Evolutionary conservation across 2,113 vertebrate genomes (phyloP).

Genomic region (Corythoichthys haematopterus): DNA sequence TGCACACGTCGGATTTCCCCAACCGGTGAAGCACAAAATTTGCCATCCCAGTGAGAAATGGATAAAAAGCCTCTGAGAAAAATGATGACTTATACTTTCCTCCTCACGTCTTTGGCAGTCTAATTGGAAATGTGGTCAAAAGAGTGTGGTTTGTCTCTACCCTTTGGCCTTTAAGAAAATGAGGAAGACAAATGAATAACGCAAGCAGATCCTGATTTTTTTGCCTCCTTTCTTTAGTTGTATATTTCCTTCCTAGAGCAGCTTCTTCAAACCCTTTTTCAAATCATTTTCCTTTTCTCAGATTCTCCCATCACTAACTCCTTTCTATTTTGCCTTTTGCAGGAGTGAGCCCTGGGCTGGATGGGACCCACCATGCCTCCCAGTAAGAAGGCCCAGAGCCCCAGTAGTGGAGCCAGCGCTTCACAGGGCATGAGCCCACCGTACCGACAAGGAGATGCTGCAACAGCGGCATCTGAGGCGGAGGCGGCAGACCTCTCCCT

Average conservation of each 20-base stretch:
- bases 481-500: slow-evolving; percentile 88
- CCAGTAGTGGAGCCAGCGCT: slow-evolving; percentile 85
- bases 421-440: slow-evolving; percentile 86
- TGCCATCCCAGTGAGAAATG: slow-evolving; percentile 43
- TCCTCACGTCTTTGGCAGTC: slow-evolving; percentile 26
- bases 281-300: neutral
- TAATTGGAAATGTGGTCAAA: slow-evolving; percentile 51
- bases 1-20: slow-evolving; percentile 52
- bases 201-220: slow-evolving; percentile 34
- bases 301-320: neutral
- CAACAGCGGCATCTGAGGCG: slow-evolving; percentile 77
- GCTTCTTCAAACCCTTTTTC: neutral
- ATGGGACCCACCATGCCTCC: slow-evolving; percentile 99
- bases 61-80: slow-evolving; percentile 38
- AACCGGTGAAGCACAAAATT: slow-evolving; percentile 59
- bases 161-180: slow-evolving; percentile 39
- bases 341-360: slow-evolving; percentile 84
- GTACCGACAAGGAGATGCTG: slow-evolving; percentile 73
- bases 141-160: slow-evolving; percentile 23
- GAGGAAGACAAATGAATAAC: slow-evolving; percentile 21
- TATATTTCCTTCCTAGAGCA: neutral
- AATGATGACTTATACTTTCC: slow-evolving; percentile 39
- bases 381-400: slow-evolving; percentile 96
- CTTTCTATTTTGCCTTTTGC: slow-evolving; percentile 39
- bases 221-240: slow-evolving; percentile 3